These are phyloP conservation scores for Littorina saxatilis DNA, from an alignment of 1,140 invertebrate genomes.

Conservation along the genomic window DNA sequence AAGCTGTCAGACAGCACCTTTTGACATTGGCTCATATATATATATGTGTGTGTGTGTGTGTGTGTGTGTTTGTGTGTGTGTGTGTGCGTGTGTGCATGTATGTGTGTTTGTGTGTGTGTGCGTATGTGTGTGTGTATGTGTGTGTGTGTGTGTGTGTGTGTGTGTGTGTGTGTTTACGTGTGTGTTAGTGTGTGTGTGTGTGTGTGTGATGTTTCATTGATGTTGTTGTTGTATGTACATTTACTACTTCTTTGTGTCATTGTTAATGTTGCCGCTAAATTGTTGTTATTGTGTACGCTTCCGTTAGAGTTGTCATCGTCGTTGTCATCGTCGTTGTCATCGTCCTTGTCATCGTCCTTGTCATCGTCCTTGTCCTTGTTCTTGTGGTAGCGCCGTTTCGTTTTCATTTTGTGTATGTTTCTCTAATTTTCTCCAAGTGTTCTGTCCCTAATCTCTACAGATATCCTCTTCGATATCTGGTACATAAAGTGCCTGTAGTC, in stretches of 20 bases:
- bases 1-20: neutral
- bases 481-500: too few relatives aligned
- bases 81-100: neutral
- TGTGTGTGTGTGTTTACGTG: neutral
- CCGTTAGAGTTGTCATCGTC: neutral
- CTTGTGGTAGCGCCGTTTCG: too few relatives aligned
- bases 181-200: slow-evolving; percentile 6
- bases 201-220: neutral
- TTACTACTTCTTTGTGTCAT: too few relatives aligned
- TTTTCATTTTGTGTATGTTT: too few relatives aligned
- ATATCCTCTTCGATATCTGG: too few relatives aligned
- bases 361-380: too few relatives aligned
- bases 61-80: slow-evolving; percentile 6
- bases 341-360: too few relatives aligned
- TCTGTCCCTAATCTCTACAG: too few relatives aligned
- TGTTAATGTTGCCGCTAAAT: too few relatives aligned
- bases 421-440: too few relatives aligned
- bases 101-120: neutral
- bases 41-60: neutral
- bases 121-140: slow-evolving; percentile 7
- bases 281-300: neutral
- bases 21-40: neutral
- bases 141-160: slow-evolving; percentile 7
- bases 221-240: neutral
- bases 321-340: too few relatives aligned